phyloP scores from a whole-genome alignment of 2,113 vertebrate genomes.

The Tilapia sparmanii region DNA sequence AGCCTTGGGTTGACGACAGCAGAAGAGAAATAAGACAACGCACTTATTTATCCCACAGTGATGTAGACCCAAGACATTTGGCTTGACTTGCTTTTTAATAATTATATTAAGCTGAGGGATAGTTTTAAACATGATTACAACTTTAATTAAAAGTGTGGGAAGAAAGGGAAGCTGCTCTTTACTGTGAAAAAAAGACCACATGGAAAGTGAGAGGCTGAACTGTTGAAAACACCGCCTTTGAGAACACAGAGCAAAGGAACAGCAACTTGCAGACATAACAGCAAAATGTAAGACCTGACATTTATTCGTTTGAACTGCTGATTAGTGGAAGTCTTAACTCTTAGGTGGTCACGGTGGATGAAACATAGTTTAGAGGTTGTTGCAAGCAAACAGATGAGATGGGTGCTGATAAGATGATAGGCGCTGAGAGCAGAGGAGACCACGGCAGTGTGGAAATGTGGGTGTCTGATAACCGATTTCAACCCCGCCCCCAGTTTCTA shows the following conservation, averaged over 20 bases:
- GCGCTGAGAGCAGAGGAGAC: neutral
- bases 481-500: neutral
- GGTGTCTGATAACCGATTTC: neutral
- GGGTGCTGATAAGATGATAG: neutral
- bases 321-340: neutral
- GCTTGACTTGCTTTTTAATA: neutral
- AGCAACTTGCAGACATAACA: neutral
- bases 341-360: neutral
- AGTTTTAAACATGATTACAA: neutral
- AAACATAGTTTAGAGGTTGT: neutral
- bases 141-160: neutral
- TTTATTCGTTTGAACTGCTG: neutral
- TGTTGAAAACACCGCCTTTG: neutral
- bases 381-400: neutral
- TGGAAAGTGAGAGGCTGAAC: neutral
- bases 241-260: neutral
- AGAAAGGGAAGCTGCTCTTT: neutral
- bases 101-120: neutral
- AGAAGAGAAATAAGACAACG: neutral
- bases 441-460: neutral
- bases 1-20: conserved; percentile 25
- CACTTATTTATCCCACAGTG: neutral
- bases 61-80: neutral
- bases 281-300: neutral
- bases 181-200: neutral